phyloP scores from a whole-genome alignment of 1,140 invertebrate species.

The Aphidius gifuensis region DNA sequence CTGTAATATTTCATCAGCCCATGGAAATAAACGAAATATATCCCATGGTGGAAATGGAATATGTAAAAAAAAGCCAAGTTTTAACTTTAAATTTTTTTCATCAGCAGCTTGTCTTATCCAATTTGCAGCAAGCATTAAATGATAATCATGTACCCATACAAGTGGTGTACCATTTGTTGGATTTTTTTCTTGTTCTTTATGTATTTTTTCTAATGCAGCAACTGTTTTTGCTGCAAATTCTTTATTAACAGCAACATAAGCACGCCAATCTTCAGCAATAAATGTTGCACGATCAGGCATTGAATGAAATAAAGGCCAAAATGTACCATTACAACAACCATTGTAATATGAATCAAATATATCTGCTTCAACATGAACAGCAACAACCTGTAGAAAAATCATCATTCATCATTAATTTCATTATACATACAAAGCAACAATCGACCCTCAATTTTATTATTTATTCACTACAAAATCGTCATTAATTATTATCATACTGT shows the following conservation, averaged over 20 bases:
- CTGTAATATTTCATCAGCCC: slow-evolving; percentile 89
- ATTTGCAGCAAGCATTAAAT: slow-evolving; percentile 85
- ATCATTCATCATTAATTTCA: no score
- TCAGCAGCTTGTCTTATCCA: slow-evolving; percentile 80
- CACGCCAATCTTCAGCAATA: slow-evolving; percentile 76
- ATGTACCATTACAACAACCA: slow-evolving; percentile 87
- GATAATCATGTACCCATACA: slow-evolving; percentile 91
- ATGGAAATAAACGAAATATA: slow-evolving; percentile 83
- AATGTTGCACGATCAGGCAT: slow-evolving; percentile 82
- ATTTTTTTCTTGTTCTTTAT: slow-evolving; percentile 61
- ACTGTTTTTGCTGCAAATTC: slow-evolving; percentile 79
- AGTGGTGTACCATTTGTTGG: slow-evolving; percentile 61
- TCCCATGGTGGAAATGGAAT: slow-evolving; percentile 93
- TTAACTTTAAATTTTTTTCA: slow-evolving; percentile 72
- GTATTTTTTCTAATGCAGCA: slow-evolving; percentile 63
- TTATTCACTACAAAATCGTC: neutral
- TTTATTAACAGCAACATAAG: slow-evolving; percentile 78
- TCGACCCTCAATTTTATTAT: slow-evolving; percentile 2
- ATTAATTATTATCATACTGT: slow-evolving; percentile 1
- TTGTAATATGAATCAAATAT: slow-evolving; percentile 86
- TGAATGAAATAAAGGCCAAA: slow-evolving; percentile 89
- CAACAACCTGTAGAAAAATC: slow-evolving; percentile 64
- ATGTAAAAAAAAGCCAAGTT: slow-evolving; percentile 87
- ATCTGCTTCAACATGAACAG: slow-evolving; percentile 71
- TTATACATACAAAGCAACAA: neutral